Base-by-base conservation (phyloP, 2,797 vertebrate species). In the Chelonia mydas region DNA sequence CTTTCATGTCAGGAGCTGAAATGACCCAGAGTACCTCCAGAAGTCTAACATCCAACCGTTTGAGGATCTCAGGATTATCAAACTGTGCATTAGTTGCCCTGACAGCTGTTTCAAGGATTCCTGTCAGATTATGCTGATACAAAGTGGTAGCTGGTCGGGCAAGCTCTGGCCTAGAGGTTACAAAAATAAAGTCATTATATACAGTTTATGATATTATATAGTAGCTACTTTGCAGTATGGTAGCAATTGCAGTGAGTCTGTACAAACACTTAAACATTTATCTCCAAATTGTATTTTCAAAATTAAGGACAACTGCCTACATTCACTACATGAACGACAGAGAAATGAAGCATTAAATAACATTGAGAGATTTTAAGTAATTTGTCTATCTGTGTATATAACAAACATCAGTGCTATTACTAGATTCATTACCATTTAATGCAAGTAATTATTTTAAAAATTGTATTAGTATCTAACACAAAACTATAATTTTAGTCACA, bases 41-140 rank as follows among this genome's bases (percentile, higher is more conserved):
- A 88, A 99, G 99, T 83, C 99, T 98, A 13, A 99, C 99, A 23
- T 99, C 99, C 97, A 99, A 97, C 41, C 99, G 98, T 97, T 99
- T 99, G 55, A 99, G 99, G 95, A 99, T 99, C 98, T 99, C 99
- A 0, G 99, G 99, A 33, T 99, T 99, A 98, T 99, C 99, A 13
- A 99, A 99, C 98, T 99, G 99, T 23, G 99, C 99, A 1, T 99
- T 99, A 3, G 99, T 99, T 93, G 99, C 99, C 96, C 99, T 98
- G 85, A 99, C 99, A 0, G 99, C 99, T 0, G 99, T 99, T 97
- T 99, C 99, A 57, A 99, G 97, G 95, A 99, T 99, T 3, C 99
- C 99, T 0, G 99, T 99, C 84, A 99, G 98, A 97, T 99, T 99
- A 98, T 99, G 99, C 74, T 99, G 99, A 98, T 99, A 99, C 13